Base-by-base conservation (phyloP, 2,797 vertebrate genomes). In the Gallirallus australis region DNA sequence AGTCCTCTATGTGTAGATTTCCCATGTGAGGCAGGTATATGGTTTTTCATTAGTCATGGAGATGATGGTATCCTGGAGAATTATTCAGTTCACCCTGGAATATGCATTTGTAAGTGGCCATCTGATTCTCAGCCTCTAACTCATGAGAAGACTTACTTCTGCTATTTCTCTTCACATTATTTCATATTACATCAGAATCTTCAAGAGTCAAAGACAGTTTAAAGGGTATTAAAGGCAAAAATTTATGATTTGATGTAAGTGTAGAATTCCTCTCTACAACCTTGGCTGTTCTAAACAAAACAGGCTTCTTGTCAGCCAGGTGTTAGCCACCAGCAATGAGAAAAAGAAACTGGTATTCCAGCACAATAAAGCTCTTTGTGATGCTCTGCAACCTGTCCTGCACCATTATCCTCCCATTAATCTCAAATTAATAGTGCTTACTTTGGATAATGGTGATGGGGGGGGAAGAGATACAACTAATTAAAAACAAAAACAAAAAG, bases 321-420 rank as follows among this genome's bases (percentile, higher is more conserved):
- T 89, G 57, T 59, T 63, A 71, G 35, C 56, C 48, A 83, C 53
- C 21, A n/a, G 81, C 70, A 81, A 57, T 33, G 40, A 79, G 66
- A 48, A 80, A 53, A 75, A 57, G n/a, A 65, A 65, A 40, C 31
- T 21, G 8, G 2, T 45, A 65, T 57, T 92, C 15, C 48, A 88
- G 64, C 13, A 69, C 28, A 50, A 33, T 31, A 28, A 25, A 70
- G 27, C 11, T 80, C 28, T 40, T 85, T 76, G 37, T 28, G 19
- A 30, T 40, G 15, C 7, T 85, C 27, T 61, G 45, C 40, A 89
- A 57, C 70, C 18, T 66, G 35, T 63, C 48, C 59, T 59, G 16
- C 33, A 56, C 72, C 19, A 24, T 87, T 79, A 90, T 91, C 17
- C 9, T 80, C 31, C 20, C 28, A 61, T 90, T 77, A 85, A 82